Conservation (phyloP, 35 echinoderm and acorn worm species). For the Anneissia japonica region DNA sequence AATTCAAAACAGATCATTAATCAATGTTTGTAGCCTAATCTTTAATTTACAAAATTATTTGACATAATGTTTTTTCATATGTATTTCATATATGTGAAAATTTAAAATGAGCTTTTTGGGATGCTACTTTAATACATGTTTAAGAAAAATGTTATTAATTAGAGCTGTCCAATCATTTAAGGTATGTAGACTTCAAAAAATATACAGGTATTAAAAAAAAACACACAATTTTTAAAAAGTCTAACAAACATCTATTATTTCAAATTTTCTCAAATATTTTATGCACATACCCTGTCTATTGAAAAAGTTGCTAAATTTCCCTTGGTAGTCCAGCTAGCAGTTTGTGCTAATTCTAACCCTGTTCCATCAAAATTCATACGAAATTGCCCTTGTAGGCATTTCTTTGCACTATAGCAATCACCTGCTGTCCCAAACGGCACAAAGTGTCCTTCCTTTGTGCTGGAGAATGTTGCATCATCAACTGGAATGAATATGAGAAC, state of each 20-base stretch:
- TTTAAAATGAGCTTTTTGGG: too few relatives aligned
- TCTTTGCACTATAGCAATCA: slow-evolving; percentile 76
- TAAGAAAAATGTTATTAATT: neutral
- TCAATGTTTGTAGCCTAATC: neutral
- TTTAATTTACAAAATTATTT: too few relatives aligned
- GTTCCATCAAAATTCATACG: slow-evolving; percentile 73
- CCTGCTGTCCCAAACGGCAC: slow-evolving; percentile 84
- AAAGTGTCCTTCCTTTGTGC: slow-evolving; percentile 53
- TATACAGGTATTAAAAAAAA: neutral
- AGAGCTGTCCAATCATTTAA: neutral
- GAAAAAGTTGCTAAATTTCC: slow-evolving; percentile 60
- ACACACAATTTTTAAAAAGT: neutral
- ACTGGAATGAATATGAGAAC: slow-evolving; percentile 19
- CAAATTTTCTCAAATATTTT: neutral
- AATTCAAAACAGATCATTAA: neutral
- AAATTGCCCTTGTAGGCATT: slow-evolving; percentile 88
- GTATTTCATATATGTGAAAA: too few relatives aligned
- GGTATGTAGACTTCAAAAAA: neutral
- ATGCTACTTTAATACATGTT: neutral
- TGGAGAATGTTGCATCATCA: slow-evolving; percentile 69
- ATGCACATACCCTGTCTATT: slow-evolving; percentile 23
- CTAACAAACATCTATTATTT: neutral
- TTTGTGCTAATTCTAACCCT: slow-evolving; percentile 62
- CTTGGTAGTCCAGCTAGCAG: slow-evolving; percentile 63
- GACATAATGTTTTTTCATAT: too few relatives aligned